phyloP scores from a whole-genome alignment of 92 coral and sea anemone genomes.

The Montipora capitata region DNA sequence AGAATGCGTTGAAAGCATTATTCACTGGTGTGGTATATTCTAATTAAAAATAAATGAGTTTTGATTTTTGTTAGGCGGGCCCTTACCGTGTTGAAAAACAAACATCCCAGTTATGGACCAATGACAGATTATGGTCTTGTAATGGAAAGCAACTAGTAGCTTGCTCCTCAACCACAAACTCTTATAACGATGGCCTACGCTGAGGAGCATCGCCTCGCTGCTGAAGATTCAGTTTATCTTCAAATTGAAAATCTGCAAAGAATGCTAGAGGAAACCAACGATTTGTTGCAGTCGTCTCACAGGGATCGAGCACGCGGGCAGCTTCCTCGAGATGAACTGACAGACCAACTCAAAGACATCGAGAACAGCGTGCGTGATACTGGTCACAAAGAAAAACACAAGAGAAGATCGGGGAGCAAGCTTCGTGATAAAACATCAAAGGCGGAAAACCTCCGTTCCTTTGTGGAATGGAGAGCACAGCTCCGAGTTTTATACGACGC shows the following conservation, averaged over 20 bases:
- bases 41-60: constrained; percentile 19
- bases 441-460: constrained; percentile 21
- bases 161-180: not conserved
- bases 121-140: not conserved
- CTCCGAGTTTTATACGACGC: constrained; percentile 71
- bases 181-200: constrained; percentile 17
- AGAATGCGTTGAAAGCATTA: too few species aligned
- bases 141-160: not conserved
- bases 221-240: constrained; percentile 19
- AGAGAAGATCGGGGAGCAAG: not conserved
- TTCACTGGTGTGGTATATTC: not conserved
- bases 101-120: not conserved
- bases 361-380: constrained; percentile 2
- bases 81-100: not conserved
- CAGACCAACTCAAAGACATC: constrained; percentile 13
- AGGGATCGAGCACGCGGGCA: constrained; percentile 9
- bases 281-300: not conserved
- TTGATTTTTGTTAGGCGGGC: not conserved
- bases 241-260: constrained; percentile 42
- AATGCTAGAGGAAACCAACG: constrained; percentile 45
- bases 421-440: not conserved
- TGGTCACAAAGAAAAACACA: not conserved
- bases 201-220: not conserved
- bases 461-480: constrained; percentile 81
- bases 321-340: constrained; percentile 19